phyloP scores from a whole-genome alignment of 2,797 vertebrate species.

The Ctenopoma kingsleyae region DNA sequence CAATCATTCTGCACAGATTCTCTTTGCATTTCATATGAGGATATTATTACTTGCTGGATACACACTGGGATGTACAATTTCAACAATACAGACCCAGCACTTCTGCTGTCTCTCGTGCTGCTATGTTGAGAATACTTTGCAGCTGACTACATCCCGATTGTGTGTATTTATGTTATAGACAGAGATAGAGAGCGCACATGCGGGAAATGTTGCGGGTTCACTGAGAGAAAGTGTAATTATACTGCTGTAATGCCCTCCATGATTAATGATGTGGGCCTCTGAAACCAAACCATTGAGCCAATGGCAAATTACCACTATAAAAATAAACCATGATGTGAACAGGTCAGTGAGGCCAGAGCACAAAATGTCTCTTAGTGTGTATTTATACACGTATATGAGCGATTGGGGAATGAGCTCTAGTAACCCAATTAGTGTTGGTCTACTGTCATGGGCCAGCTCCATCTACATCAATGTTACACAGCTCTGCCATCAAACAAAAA shows the following conservation, averaged over 20 bases:
- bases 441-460: slow-evolving; percentile 49
- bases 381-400: slow-evolving; percentile 71
- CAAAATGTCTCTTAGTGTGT: slow-evolving; percentile 73
- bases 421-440: slow-evolving; percentile 78
- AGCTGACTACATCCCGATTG: slow-evolving; percentile 32
- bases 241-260: slow-evolving; percentile 78
- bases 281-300: slow-evolving; percentile 77
- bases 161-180: slow-evolving; percentile 35
- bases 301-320: slow-evolving; percentile 83
- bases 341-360: slow-evolving; percentile 77
- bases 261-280: slow-evolving; percentile 84
- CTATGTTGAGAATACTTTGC: slow-evolving; percentile 29
- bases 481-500: slow-evolving; percentile 19
- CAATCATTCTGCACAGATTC: neutral
- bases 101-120: slow-evolving; percentile 11
- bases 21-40: slow-evolving; percentile 21
- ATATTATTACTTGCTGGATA: slow-evolving; percentile 17
- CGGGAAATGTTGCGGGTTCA: slow-evolving; percentile 66
- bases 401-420: slow-evolving; percentile 70
- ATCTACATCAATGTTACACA: slow-evolving; percentile 32
- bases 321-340: slow-evolving; percentile 82
- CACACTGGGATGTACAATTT: neutral
- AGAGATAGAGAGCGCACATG: slow-evolving; percentile 49
- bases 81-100: neutral
- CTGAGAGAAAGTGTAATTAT: slow-evolving; percentile 81